These are phyloP conservation scores for Anguilla obscura DNA, from an alignment of 2,797 vertebrate genomes.

Conservation along the genomic window DNA sequence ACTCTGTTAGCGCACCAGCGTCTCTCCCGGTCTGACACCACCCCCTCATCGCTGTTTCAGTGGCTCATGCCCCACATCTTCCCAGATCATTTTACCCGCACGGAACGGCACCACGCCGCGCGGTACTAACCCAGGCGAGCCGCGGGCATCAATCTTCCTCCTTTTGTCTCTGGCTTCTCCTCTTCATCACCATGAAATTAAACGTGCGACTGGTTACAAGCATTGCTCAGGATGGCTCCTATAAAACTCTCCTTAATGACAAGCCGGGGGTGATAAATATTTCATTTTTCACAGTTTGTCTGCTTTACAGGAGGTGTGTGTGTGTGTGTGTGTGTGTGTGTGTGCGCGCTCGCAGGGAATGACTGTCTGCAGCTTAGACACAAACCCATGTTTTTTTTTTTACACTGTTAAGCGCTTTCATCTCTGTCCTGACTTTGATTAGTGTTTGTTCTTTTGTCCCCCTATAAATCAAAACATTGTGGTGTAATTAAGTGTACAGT, in stretches of 20 bases:
- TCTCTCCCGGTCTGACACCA: background rate
- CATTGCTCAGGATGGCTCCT: conserved; percentile 65
- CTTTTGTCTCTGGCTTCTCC: conserved; percentile 71
- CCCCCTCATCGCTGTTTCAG: background rate
- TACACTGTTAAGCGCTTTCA: conserved; percentile 51
- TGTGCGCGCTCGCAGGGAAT: conserved; percentile 6
- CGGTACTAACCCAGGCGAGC: background rate
- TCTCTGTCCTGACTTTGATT: conserved; percentile 58
- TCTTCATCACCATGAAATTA: conserved; percentile 76
- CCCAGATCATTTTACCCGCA: conserved; percentile 41
- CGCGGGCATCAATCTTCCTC: conserved; percentile 66
- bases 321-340: conserved; percentile 27
- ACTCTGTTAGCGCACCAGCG: conserved; percentile 30
- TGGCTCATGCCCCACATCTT: background rate
- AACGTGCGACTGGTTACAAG: conserved; percentile 68
- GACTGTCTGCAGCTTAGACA: conserved; percentile 31
- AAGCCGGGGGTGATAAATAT: conserved; percentile 62
- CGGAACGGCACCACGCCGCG: background rate
- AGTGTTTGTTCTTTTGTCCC: conserved; percentile 65
- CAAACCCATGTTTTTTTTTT: conserved; percentile 43
- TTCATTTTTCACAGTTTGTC: conserved; percentile 61
- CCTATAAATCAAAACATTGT: conserved; percentile 79
- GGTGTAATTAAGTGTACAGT: conserved; percentile 82
- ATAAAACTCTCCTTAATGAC: conserved; percentile 72
- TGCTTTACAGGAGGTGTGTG: conserved; percentile 42